A percentile compares a stretch with the other conserved stretches of the same genome.
These are phyloP conservation scores for Galleria mellonella DNA, from an alignment of 1,140 invertebrate genomes.

Conservation along the genomic window DNA sequence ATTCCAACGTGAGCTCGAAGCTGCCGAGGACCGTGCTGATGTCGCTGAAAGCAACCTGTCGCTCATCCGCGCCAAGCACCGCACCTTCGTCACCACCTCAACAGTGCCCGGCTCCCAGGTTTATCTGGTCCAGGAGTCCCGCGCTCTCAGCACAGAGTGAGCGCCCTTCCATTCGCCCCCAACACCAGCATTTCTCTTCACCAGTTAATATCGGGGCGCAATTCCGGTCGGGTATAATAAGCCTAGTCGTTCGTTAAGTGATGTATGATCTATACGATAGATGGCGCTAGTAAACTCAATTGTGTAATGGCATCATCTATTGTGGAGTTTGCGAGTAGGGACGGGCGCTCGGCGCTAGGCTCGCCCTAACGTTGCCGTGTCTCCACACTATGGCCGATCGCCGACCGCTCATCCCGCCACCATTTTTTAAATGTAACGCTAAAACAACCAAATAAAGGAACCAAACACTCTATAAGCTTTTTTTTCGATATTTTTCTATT, in stretches of 20 bases:
- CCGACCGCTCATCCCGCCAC: slow-evolving; percentile 55
- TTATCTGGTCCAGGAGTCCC: slow-evolving; percentile 89
- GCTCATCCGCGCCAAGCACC: slow-evolving; percentile 96
- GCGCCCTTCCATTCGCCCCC: slow-evolving; percentile 31
- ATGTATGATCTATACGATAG: slow-evolving; percentile 42
- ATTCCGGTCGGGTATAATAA: slow-evolving; percentile 71
- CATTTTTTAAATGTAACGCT: slow-evolving; percentile 53
- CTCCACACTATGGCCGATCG: slow-evolving; percentile 47
- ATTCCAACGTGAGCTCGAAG: slow-evolving; percentile 97
- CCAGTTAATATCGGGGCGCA: slow-evolving; percentile 48
- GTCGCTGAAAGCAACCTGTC: slow-evolving; percentile 94
- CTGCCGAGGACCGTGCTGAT: slow-evolving; percentile 96
- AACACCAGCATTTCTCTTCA: slow-evolving; percentile 62
- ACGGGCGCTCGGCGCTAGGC: slow-evolving; percentile 53
- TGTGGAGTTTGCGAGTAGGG: slow-evolving; percentile 25
- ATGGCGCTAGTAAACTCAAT: slow-evolving; percentile 21
- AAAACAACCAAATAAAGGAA: slow-evolving; percentile 67
- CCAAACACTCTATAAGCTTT: slow-evolving; percentile 61
- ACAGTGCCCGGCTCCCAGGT: slow-evolving; percentile 90
- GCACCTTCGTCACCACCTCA: slow-evolving; percentile 93
- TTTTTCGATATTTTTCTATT: slow-evolving; percentile 61
- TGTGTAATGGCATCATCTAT: slow-evolving; percentile 30
- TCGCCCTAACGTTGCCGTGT: slow-evolving; percentile 63
- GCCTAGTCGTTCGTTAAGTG: slow-evolving; percentile 70
- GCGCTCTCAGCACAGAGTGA: slow-evolving; percentile 64